A percentile compares a stretch with the other conserved stretches of the same genome.
Evolutionary conservation across 2,888 invertebrate species (phyloP).

Genomic region (Galerucella pusilla): DNA sequence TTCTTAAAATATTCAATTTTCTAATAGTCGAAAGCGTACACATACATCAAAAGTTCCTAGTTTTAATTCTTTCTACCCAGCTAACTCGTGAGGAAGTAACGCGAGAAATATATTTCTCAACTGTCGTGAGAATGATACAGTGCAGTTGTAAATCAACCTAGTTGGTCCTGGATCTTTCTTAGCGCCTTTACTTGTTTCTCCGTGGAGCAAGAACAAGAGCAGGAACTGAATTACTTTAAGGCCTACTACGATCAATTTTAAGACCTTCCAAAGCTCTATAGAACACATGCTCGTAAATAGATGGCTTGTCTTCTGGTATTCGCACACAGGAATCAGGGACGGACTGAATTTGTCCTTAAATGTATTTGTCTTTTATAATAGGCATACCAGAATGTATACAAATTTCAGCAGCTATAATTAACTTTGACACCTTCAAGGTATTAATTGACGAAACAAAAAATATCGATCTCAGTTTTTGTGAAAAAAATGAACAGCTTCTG

Average conservation of each 20-base stretch:
- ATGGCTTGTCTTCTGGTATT: constrained; percentile 16
- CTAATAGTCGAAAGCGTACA: neutral
- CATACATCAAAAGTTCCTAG: neutral
- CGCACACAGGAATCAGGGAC: constrained; percentile 17
- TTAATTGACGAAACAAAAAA: too few species aligned
- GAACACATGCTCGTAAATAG: constrained; percentile 33
- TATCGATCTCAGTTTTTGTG: too few species aligned
- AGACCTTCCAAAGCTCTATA: constrained; percentile 36
- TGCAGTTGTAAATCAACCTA: constrained; percentile 57
- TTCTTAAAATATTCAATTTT: neutral
- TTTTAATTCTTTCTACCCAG: constrained; percentile 27
- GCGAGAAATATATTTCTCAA: constrained; percentile 48
- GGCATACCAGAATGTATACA: too few species aligned
- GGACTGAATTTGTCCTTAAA: neutral
- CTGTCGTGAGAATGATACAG: constrained; percentile 59
- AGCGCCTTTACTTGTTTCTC: constrained; percentile 39
- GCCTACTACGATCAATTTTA: constrained; percentile 39
- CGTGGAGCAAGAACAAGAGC: constrained; percentile 32
- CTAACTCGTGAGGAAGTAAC: constrained; percentile 37
- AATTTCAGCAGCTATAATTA: too few species aligned
- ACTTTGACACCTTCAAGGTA: too few species aligned
- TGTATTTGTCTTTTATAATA: too few species aligned
- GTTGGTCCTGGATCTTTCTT: constrained; percentile 45
- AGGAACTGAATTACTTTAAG: constrained; percentile 41
- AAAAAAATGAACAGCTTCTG: too few species aligned